Conservation (phyloP, 2,797 vertebrate genomes). For the Chelon labrosus region DNA sequence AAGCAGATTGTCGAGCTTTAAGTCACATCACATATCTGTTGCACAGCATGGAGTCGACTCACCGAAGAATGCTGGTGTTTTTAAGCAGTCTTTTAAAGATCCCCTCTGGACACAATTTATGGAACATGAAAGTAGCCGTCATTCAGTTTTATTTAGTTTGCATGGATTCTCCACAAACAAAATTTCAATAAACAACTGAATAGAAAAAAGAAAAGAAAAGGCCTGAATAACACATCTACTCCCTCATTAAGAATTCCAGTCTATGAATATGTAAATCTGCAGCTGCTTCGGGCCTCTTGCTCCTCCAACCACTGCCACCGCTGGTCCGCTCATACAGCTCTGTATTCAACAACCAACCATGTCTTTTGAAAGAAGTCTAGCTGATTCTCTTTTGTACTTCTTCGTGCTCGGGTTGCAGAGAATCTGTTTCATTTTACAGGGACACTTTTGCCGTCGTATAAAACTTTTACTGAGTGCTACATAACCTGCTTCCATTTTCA, state of each 20-base stretch:
- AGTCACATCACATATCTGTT: conserved; percentile 23
- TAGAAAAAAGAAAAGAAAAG: neutral
- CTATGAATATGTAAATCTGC: conserved; percentile 23
- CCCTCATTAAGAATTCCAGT: conserved; percentile 18
- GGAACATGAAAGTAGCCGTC: neutral
- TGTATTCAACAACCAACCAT: conserved; percentile 3
- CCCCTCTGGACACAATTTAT: conserved; percentile 1
- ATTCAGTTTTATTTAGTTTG: conserved; percentile 12
- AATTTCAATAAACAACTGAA: conserved; percentile 9
- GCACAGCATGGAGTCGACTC: conserved; percentile 16
- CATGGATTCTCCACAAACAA: conserved; percentile 10
- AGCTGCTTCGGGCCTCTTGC: conserved; percentile 15
- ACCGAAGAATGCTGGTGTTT: conserved; percentile 3
- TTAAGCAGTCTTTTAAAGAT: conserved; percentile 21
- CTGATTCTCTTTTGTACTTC: conserved; percentile 15
- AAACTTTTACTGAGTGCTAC: neutral
- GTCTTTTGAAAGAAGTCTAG: conserved; percentile 6
- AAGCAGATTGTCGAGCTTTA: conserved; percentile 42
- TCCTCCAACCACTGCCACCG: neutral
- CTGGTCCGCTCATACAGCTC: neutral
- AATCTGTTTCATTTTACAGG: neutral
- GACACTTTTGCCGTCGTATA: neutral
- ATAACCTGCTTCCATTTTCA: neutral
- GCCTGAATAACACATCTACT: neutral
- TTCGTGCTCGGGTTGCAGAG: conserved; percentile 7